These are phyloP conservation scores for Onychomys leucogaster DNA, from an alignment of 2,797 vertebrate species.

Conservation along the genomic window DNA sequence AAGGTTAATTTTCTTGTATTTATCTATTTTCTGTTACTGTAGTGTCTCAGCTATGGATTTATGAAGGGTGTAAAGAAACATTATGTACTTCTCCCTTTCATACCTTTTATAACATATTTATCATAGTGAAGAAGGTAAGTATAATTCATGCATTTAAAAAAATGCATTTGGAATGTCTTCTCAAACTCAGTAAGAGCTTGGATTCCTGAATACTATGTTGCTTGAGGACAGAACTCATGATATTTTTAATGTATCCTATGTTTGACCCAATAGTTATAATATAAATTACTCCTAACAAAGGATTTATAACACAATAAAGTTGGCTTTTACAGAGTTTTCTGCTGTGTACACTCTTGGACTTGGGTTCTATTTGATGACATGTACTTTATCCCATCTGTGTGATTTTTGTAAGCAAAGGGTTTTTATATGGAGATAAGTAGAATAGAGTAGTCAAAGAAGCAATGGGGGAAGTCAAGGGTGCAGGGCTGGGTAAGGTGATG, in stretches of 20 bases:
- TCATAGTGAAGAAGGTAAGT: neutral
- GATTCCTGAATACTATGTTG: neutral
- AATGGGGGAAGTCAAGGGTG: neutral
- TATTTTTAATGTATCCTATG: neutral
- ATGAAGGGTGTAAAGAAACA: neutral
- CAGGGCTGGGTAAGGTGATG: neutral
- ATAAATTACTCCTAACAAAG: neutral
- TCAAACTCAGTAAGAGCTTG: neutral
- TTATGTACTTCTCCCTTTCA: neutral
- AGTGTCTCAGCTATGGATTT: neutral
- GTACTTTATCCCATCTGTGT: neutral
- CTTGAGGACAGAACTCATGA: conserved; percentile 2
- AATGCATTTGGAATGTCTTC: neutral
- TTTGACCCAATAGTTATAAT: neutral
- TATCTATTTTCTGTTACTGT: neutral
- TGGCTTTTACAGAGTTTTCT: neutral
- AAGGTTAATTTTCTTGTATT: neutral
- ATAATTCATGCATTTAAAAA: conserved; percentile 36
- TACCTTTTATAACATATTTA: conserved; percentile 22
- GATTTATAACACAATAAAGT: neutral
- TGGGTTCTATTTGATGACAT: neutral
- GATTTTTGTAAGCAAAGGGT: neutral
- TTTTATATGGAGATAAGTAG: neutral
- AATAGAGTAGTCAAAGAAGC: neutral
- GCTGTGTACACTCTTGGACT: neutral